Evolutionary conservation across 1,140 invertebrate species (phyloP).

Genomic region (Onthophagus taurus): DNA sequence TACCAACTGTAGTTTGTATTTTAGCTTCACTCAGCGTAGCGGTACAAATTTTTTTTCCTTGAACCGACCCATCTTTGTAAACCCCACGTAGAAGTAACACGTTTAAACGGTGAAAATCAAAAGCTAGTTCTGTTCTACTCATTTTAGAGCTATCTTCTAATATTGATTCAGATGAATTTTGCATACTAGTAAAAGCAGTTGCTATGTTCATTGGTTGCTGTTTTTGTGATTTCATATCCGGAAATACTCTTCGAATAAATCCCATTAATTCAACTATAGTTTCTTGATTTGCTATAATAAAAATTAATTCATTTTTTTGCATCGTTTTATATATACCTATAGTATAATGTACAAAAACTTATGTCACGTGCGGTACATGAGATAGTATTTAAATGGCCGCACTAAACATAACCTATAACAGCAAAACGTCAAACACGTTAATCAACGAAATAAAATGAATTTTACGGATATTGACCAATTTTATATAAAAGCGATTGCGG

Average conservation of each 20-base stretch:
- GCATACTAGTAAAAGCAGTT: conserved; percentile 14
- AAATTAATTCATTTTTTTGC: no score
- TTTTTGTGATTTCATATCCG: conserved; percentile 37
- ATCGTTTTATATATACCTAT: no score
- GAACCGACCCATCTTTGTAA: conserved; percentile 55
- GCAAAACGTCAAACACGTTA: not conserved
- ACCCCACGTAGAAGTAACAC: conserved; percentile 75
- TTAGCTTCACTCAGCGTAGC: conserved; percentile 83
- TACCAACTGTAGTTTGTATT: conserved; percentile 78
- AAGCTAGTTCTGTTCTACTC: conserved; percentile 64
- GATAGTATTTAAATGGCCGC: no score
- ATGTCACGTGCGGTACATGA: no score
- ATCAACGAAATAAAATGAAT: conserved; percentile 3
- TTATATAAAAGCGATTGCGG: conserved; percentile 33
- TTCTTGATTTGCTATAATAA: conserved; percentile 76
- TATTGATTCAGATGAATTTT: conserved; percentile 22
- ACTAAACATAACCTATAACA: conserved; percentile 5
- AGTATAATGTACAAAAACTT: not conserved
- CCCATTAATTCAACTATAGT: conserved; percentile 87
- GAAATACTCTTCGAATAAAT: conserved; percentile 69
- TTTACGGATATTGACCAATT: conserved; percentile 29
- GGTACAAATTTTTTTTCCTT: conserved; percentile 85
- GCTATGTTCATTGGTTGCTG: conserved; percentile 16
- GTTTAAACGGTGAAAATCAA: conserved; percentile 87
- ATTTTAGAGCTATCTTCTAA: conserved; percentile 30